A percentile compares a stretch with the other conserved stretches of the same genome.
Evolutionary conservation across 2,888 invertebrate species (phyloP).

Genomic region (Acanthoscelides obtectus): DNA sequence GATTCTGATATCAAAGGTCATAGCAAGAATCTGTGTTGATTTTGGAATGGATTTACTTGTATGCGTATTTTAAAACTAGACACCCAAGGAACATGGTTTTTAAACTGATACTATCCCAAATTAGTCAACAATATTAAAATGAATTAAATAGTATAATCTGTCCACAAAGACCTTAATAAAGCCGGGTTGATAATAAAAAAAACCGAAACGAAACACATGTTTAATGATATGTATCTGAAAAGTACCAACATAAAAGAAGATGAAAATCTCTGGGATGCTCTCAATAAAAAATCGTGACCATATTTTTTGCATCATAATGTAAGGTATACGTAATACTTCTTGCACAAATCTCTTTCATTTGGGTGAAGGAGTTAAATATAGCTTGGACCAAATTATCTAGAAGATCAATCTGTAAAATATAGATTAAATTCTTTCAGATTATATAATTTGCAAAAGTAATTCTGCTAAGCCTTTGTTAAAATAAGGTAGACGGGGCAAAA

Average conservation of each 20-base stretch:
- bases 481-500: no score
- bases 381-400: neutral
- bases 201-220: neutral
- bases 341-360: neutral
- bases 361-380: neutral
- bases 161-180: no score
- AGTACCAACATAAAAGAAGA: neutral
- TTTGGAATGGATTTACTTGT: no score
- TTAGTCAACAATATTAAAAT: no score
- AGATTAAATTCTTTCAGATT: neutral
- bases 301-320: neutral
- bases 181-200: no score
- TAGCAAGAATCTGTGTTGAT: no score
- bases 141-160: no score
- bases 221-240: neutral
- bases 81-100: no score
- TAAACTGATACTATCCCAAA: no score
- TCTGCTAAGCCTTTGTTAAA: neutral
- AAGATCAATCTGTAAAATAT: neutral
- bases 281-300: neutral
- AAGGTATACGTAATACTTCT: neutral
- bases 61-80: no score
- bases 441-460: neutral
- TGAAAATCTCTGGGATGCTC: neutral
- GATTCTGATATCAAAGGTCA: no score